Percentiles rank a stretch among this genome's conserved stretches.
Conservation (phyloP, 2,888 invertebrate genomes). For the Stegophylla sp. region DNA sequence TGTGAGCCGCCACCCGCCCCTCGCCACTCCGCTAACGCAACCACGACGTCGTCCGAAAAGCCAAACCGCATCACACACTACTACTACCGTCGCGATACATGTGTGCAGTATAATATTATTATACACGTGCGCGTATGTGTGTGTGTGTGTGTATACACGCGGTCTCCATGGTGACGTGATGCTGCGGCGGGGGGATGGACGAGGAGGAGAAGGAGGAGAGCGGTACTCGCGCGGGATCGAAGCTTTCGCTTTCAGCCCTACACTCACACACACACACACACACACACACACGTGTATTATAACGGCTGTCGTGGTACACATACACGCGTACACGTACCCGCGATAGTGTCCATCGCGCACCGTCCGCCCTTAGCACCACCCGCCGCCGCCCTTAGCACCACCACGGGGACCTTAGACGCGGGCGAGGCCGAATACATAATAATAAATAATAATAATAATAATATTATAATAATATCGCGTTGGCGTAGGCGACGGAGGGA, state of each 20-base stretch:
- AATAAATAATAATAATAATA: neutral
- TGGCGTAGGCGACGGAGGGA: too few species aligned
- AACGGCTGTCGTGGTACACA: neutral
- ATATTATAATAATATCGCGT: neutral
- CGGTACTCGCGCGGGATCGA: constrained; percentile 24
- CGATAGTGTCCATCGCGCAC: neutral
- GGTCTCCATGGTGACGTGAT: constrained; percentile 44
- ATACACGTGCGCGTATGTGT: too few species aligned
- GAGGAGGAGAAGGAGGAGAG: too few species aligned
- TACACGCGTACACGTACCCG: neutral
- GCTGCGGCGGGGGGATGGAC: constrained; percentile 13
- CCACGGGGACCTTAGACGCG: neutral
- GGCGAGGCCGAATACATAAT: neutral
- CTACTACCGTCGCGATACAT: too few species aligned
- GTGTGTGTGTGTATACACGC: neutral
- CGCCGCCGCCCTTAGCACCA: neutral
- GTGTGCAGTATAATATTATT: too few species aligned
- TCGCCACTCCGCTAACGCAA: neutral
- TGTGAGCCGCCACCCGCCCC: neutral
- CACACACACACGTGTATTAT: neutral
- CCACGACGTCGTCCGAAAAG: constrained; percentile 46
- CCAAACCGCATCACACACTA: constrained; percentile 58
- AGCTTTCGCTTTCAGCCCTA: constrained; percentile 8
- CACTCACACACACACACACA: neutral
- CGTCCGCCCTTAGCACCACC: neutral